Conservation (phyloP, 1,140 invertebrate genomes). For the Bombus confusus region DNA sequence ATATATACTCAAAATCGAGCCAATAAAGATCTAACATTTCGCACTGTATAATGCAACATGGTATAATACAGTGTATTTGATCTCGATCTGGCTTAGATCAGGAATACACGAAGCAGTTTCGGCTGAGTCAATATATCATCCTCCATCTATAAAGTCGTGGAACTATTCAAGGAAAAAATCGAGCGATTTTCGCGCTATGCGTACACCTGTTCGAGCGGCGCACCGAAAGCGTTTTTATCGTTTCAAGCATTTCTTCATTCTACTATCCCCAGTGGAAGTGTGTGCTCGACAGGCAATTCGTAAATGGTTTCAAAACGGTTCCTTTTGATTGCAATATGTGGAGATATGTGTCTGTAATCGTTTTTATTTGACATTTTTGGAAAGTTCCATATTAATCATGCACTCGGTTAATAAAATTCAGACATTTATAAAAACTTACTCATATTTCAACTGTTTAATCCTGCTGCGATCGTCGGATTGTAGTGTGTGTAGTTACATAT, state of each 20-base stretch:
- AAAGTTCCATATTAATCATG: too few relatives aligned
- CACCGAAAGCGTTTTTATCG: background rate
- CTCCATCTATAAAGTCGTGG: background rate
- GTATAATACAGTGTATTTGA: background rate
- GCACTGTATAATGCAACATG: background rate
- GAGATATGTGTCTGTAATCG: background rate
- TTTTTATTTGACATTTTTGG: background rate
- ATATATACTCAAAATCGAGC: too few relatives aligned
- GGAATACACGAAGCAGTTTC: background rate
- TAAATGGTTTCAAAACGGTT: background rate
- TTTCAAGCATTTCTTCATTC: background rate
- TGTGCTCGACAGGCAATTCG: background rate
- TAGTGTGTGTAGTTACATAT: too few relatives aligned
- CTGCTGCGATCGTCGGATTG: too few relatives aligned
- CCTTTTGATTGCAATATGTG: background rate
- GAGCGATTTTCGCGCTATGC: background rate
- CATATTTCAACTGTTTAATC: too few relatives aligned
- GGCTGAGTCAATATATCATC: background rate
- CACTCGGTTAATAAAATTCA: too few relatives aligned
- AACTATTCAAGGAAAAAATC: background rate
- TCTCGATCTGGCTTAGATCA: background rate
- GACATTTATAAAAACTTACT: too few relatives aligned
- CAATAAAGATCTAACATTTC: background rate
- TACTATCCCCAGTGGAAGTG: background rate
- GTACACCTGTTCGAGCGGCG: background rate